Evolutionary conservation across 2,113 vertebrate genomes (phyloP).

Genomic region (Sylvietta virens): DNA sequence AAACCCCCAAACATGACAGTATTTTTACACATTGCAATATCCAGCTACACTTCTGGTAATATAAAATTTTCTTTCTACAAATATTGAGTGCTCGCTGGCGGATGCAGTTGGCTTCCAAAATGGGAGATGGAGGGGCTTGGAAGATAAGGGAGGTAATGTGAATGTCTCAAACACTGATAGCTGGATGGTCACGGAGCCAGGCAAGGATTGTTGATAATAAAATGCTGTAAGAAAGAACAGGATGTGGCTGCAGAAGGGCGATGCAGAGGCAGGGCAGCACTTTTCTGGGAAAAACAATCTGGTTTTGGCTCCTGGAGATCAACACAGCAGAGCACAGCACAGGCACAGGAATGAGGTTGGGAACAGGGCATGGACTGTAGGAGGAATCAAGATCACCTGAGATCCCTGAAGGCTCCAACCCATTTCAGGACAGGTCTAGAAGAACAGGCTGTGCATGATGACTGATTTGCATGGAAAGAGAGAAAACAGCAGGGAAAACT

Average conservation of each 20-base stretch:
- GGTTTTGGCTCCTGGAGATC: background rate
- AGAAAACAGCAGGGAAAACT: background rate
- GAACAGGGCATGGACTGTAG: background rate
- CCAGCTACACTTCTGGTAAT: background rate
- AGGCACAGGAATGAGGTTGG: background rate
- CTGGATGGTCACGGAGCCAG: background rate
- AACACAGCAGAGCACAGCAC: background rate
- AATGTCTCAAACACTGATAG: background rate
- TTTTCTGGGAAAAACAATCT: background rate
- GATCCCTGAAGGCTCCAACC: background rate
- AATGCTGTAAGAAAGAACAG: background rate
- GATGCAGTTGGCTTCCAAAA: background rate
- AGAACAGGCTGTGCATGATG: background rate
- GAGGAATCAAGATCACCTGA: background rate
- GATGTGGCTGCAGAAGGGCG: background rate
- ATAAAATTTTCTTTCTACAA: background rate
- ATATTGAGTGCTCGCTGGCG: background rate
- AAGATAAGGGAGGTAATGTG: background rate
- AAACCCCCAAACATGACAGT: rapidly evolving
- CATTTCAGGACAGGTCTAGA: background rate
- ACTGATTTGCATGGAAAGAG: background rate
- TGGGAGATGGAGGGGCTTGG: background rate
- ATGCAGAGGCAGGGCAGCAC: background rate
- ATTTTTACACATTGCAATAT: background rate
- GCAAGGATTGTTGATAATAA: background rate